A percentile compares a stretch with the other conserved stretches of the same genome.
These are phyloP conservation scores for Chloroclysta siterata DNA, from an alignment of 2,888 invertebrate genomes.

Conservation along the genomic window DNA sequence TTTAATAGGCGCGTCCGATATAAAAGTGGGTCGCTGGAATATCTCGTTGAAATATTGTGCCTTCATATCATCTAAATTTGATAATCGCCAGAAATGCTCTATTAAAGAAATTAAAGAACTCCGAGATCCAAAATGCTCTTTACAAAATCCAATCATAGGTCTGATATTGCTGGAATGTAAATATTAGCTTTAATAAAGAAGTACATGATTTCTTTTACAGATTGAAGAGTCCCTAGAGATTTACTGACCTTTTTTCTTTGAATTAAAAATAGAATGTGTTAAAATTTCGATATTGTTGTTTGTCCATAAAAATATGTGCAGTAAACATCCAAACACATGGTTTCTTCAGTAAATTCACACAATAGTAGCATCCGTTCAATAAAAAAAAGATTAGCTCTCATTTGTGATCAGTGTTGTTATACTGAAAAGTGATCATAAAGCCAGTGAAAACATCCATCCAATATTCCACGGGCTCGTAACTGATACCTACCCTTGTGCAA, in stretches of 20 bases:
- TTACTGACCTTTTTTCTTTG: constrained; percentile 79
- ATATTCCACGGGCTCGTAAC: constrained; percentile 48
- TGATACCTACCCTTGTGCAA: constrained; percentile 59
- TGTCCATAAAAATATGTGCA: constrained; percentile 46
- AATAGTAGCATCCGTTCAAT: constrained; percentile 40
- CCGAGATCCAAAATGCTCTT: constrained; percentile 79
- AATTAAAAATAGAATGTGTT: constrained; percentile 58
- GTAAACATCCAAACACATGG: constrained; percentile 53
- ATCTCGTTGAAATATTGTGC: constrained; percentile 61
- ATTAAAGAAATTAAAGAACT: constrained; percentile 74
- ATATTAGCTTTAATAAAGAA: constrained; percentile 82
- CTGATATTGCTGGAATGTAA: constrained; percentile 84
- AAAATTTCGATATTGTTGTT: constrained; percentile 43
- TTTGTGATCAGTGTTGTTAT: constrained; percentile 73
- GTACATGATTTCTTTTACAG: constrained; percentile 68
- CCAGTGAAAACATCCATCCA: constrained; percentile 72
- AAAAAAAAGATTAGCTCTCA: constrained; percentile 36
- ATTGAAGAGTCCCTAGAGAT: constrained; percentile 71
- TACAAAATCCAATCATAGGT: constrained; percentile 81
- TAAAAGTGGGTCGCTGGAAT: constrained; percentile 54
- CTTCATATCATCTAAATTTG: constrained; percentile 73
- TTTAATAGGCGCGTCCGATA: constrained; percentile 53
- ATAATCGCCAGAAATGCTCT: constrained; percentile 70
- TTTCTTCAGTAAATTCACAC: constrained; percentile 44
- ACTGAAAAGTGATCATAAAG: constrained; percentile 82